Conservation (phyloP, 2,888 invertebrate genomes). For the Stenodera caucasica region DNA sequence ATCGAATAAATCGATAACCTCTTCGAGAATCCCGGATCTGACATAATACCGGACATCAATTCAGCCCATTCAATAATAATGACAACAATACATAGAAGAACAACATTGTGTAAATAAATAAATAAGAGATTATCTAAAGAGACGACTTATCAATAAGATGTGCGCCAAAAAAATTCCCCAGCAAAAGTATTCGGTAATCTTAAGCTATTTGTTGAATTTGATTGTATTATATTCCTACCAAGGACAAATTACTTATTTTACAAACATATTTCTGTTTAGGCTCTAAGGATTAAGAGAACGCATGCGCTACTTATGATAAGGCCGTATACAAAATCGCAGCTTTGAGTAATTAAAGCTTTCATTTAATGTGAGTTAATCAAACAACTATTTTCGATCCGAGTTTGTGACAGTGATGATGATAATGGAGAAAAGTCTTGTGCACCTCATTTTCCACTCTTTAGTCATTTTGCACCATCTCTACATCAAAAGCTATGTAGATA, state of each 20-base stretch:
- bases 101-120: background rate
- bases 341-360: background rate
- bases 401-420: no score
- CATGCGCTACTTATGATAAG: background rate
- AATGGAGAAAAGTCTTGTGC: background rate
- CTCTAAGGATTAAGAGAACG: background rate
- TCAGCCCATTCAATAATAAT: background rate
- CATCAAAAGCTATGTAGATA: background rate
- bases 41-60: background rate
- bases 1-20: no score
- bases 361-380: no score
- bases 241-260: background rate
- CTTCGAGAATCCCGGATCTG: slow-evolving; percentile 1
- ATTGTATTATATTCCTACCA: background rate
- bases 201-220: background rate
- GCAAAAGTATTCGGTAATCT: no score
- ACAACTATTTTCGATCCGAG: no score
- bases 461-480: background rate
- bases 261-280: no score
- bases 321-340: background rate
- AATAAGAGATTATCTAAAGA: background rate
- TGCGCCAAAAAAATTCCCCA: no score
- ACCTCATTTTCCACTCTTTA: background rate
- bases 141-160: background rate
- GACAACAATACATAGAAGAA: background rate